Evolutionary conservation across 2,888 invertebrate genomes (phyloP), one percentile per base, ranked within the genome.

Genomic region (Idaea dimidiata): DNA sequence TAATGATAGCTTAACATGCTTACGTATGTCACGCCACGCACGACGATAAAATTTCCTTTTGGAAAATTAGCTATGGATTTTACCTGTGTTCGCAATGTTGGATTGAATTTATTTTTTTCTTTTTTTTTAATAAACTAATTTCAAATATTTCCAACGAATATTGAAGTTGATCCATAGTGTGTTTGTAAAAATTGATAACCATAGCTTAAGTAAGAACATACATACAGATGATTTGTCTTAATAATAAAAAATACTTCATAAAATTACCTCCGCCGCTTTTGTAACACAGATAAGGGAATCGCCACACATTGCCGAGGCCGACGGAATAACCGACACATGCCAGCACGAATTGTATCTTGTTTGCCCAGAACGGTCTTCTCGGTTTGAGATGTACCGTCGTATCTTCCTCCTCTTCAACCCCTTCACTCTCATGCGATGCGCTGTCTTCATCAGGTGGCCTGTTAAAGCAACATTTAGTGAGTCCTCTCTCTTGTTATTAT

Each of bases 261-360:
- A 61, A 64, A 59, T 61, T 83, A 97, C 97, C 97, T 93, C 97
- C 97, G 73, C 97, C 97, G 83, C 97, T 97, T 92, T 96, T 96
- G 88, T 97, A 97, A 88, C 97, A 97, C 76, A 98, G 94, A 88
- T 98, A 98, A 53, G 98, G 98, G 89, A 98, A 98, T 76, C 97
- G 94, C 97, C 97, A 97, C 70, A 97, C 96, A 82, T 97, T 97
- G 74, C 97, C 97, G 69, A 97, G 94, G 54, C 97, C 97, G 62
- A 97, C 97, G 61, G 97, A 97, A 84, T 97, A 97, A 24, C 97
- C 97, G 69, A 97, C 95, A 82, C 97, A 97, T 59, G 97, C 97
- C 76, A 97, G 93, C 61, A 97, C 97, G 83, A 97, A 97, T 88
- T 97, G 97, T 78, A 96, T 94, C 91, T 97, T 97, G 87, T 96